Evolutionary conservation across 37 sponge, comb jelly and placozoan genomes (phyloP), one percentile per base, ranked within the genome.

Genomic region (Chondrilla cf. caribensis): DNA sequence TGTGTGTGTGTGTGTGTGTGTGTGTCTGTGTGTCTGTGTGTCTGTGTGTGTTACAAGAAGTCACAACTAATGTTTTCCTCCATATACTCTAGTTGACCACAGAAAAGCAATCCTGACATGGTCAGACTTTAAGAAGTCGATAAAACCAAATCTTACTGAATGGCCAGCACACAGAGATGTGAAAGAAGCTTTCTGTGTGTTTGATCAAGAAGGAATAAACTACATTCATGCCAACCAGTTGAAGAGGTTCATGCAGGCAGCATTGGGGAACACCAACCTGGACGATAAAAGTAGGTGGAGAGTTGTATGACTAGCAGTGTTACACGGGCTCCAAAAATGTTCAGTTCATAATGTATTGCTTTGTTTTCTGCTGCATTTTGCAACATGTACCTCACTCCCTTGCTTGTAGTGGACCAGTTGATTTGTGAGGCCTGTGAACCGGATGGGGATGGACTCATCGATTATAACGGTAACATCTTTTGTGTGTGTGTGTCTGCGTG

Each of bases 201-300:
- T 90, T 86, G 90, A 90, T 47, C 86, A 83, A 14, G 90, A 90
- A 31, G 90, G 90, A 2, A 32, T 80, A 39, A 83, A 86, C 38
- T 90, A 82, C 60, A 90, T 90, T 22, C 83, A 85, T 76, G 86
- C 84, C 57, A 85, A 77, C 54, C 85, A 86, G 76, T 66, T 90
- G 59, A 90, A 90, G 77, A 79, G 84, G 67, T 90, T 90, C 44
- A 60, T 90, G 60, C 79, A 78, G 21, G 64, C 79, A 62, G 83
- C 90, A 42, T 80, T 73, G 41, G 76, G 76, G 22, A 38, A 73
- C 24, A n/a, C 24, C 22, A 37, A 62, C 29, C 29, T 36, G 21
- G 76, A 73, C 21, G 76, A 73, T 24, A 73, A 73, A 25, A 4
- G 76, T 73, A 25, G 21, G 76, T 24, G 64, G 5, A 47, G 51